Evolutionary conservation across 2,113 vertebrate genomes (phyloP).

Genomic region (Podiceps cristatus): DNA sequence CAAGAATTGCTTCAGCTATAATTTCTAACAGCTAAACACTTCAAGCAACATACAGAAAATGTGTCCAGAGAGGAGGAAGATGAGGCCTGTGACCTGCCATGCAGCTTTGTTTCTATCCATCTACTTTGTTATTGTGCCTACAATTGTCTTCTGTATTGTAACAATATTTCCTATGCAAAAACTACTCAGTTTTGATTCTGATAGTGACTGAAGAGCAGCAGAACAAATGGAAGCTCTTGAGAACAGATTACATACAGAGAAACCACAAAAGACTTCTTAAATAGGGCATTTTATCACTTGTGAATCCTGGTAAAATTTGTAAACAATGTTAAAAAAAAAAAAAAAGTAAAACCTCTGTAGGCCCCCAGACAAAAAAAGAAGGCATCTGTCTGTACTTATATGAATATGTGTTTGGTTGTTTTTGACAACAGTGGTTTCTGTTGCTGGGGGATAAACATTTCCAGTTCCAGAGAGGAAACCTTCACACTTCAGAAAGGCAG

Average conservation of each 20-base stretch:
- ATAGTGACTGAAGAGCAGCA: neutral
- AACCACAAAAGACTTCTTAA: neutral
- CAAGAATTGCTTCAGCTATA: neutral
- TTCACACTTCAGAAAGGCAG: slow-evolving; percentile 14
- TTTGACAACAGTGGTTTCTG: neutral
- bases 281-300: neutral
- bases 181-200: neutral
- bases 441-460: neutral
- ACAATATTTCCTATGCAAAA: neutral
- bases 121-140: neutral
- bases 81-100: neutral
- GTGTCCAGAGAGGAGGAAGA: neutral
- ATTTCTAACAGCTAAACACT: neutral
- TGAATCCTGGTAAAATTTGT: neutral
- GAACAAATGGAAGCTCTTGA: neutral
- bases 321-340: neutral
- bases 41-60: neutral
- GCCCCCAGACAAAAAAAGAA: neutral
- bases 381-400: neutral
- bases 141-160: neutral
- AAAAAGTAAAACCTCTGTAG: neutral
- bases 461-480: neutral
- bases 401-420: neutral
- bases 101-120: neutral
- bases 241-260: neutral